A percentile compares a stretch with the other conserved stretches of the same genome.
Evolutionary conservation across 2,113 vertebrate genomes (phyloP).

Genomic region (Melanerpes formicivorus): DNA sequence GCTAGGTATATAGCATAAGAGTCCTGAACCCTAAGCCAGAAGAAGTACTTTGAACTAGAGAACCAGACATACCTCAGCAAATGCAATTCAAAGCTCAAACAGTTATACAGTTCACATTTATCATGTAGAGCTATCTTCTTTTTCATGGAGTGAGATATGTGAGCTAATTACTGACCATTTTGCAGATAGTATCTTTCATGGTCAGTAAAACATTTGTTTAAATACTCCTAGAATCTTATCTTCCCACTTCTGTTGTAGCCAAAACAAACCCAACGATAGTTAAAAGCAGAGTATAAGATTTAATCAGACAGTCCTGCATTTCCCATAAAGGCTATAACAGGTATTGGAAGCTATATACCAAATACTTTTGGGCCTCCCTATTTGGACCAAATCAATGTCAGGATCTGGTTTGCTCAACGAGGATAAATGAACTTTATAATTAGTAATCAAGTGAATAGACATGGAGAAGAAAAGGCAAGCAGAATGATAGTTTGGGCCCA

Average conservation of each 20-base stretch:
- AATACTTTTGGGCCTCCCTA: background rate
- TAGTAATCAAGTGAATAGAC: background rate
- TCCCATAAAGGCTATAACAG: background rate
- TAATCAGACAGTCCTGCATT: background rate
- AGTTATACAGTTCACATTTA: background rate
- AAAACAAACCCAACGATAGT: background rate
- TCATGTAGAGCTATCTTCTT: background rate
- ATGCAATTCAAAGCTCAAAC: background rate
- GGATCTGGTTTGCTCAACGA: background rate
- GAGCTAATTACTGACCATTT: constrained; percentile 14
- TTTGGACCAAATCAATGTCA: background rate
- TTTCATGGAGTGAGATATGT: background rate
- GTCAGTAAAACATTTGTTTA: constrained; percentile 41
- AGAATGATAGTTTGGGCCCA: background rate
- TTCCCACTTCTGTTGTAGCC: background rate
- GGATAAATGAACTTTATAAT: background rate
- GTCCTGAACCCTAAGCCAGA: background rate
- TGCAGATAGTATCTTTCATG: background rate
- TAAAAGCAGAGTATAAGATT: background rate
- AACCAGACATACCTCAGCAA: background rate
- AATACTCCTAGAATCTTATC: background rate
- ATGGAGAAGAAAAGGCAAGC: background rate
- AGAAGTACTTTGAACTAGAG: background rate
- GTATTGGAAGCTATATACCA: background rate
- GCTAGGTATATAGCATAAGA: background rate